These are phyloP conservation scores for Micronycteris hirsuta DNA, from an alignment of 2,113 vertebrate species.

Conservation along the genomic window DNA sequence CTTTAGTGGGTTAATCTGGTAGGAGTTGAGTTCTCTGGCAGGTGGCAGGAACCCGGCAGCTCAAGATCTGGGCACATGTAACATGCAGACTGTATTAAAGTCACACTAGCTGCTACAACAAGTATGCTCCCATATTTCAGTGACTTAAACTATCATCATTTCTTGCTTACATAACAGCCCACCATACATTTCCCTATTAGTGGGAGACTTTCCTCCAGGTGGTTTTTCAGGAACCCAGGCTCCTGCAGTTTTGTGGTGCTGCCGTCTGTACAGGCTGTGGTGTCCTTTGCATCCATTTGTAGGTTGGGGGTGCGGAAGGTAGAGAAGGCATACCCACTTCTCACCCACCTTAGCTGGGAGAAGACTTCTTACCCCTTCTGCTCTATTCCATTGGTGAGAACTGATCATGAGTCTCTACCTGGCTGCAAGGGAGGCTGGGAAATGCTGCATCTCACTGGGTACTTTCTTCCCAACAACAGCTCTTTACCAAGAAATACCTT, in stretches of 20 bases:
- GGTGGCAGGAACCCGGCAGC: background rate
- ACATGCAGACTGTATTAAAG: background rate
- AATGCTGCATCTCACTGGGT: background rate
- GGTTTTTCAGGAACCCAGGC: background rate
- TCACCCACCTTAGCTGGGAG: background rate
- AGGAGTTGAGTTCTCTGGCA: background rate
- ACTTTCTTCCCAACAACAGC: background rate
- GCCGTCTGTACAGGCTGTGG: background rate
- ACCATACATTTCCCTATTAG: background rate
- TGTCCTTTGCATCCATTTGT: background rate
- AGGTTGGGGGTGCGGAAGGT: background rate
- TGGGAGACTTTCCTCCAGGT: background rate
- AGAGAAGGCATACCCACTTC: background rate
- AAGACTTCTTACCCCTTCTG: accelerated
- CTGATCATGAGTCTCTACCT: background rate
- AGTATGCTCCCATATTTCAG: background rate
- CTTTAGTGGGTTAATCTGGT: background rate
- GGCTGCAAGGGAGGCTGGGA: background rate
- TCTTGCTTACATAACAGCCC: background rate
- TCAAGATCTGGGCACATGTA: background rate
- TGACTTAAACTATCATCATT: background rate
- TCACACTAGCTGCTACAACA: background rate
- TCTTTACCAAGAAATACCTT: background rate
- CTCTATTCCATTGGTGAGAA: background rate
- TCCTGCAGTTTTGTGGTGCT: background rate